phyloP scores from a whole-genome alignment of 2,797 vertebrate genomes.

The Myripristis murdjan region DNA sequence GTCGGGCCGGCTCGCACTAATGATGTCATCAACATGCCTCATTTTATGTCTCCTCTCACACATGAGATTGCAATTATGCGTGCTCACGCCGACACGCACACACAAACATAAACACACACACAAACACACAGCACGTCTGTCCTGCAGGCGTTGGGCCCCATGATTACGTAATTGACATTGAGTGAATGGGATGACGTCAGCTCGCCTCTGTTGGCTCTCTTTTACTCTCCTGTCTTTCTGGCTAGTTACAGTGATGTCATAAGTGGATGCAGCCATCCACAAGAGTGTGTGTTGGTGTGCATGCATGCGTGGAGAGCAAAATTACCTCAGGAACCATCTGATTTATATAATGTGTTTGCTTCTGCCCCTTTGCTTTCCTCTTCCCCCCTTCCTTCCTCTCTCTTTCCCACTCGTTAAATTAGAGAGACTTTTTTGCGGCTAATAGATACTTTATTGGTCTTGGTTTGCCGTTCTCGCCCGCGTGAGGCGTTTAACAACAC shows the following conservation, averaged over 20 bases:
- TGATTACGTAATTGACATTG: constrained; percentile 83
- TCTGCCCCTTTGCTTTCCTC: constrained; percentile 7
- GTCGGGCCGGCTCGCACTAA: constrained; percentile 52
- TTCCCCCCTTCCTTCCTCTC: not conserved
- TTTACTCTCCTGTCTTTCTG: constrained; percentile 67
- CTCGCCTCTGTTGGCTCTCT: constrained; percentile 50
- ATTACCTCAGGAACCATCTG: constrained; percentile 64
- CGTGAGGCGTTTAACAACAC: constrained; percentile 17
- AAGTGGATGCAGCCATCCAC: constrained; percentile 68
- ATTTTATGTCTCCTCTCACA: constrained; percentile 64
- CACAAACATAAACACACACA: constrained; percentile 11
- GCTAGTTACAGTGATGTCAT: constrained; percentile 82
- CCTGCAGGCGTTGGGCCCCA: constrained; percentile 67
- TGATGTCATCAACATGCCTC: constrained; percentile 76
- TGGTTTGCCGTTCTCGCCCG: constrained; percentile 10
- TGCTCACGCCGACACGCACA: constrained; percentile 46
- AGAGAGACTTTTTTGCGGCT: constrained; percentile 45
- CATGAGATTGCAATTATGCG: constrained; percentile 79
- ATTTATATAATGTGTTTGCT: constrained; percentile 67
- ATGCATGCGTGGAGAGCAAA: constrained; percentile 44
- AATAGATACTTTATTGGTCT: constrained; percentile 42
- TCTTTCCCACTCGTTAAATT: constrained; percentile 26
- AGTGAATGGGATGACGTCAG: constrained; percentile 82
- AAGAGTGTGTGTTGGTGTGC: not conserved
- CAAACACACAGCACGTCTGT: constrained; percentile 48